phyloP scores from a whole-genome alignment of 2,113 vertebrate species.

The Neogobius melanostomus region DNA sequence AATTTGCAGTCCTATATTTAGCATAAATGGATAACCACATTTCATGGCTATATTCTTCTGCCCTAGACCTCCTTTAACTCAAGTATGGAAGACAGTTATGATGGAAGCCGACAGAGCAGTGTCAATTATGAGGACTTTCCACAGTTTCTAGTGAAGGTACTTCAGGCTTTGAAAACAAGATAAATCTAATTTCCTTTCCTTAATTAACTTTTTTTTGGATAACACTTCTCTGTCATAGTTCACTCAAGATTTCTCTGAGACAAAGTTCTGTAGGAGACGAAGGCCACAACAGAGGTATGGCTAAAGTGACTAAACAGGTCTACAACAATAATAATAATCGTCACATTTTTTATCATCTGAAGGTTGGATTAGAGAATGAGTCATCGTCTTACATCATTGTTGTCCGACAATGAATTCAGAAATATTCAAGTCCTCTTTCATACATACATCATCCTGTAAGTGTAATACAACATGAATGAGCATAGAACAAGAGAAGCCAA shows the following conservation, averaged over 20 bases:
- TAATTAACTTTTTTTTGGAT: background rate
- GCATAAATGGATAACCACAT: too few species aligned
- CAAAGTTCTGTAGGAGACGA: constrained; percentile 31
- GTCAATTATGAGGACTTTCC: background rate
- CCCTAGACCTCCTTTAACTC: constrained; percentile 66
- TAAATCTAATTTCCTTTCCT: too few species aligned
- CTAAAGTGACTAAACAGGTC: background rate
- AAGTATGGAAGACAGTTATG: constrained; percentile 57
- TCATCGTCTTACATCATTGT: background rate
- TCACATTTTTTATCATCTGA: background rate
- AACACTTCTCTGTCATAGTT: constrained; percentile 25
- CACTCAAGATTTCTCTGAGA: constrained; percentile 12
- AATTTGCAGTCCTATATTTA: too few species aligned
- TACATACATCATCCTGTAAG: constrained; percentile 82
- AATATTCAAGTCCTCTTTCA: constrained; percentile 62
- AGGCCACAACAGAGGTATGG: constrained; percentile 26
- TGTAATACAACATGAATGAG: constrained; percentile 10
- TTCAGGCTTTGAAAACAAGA: background rate
- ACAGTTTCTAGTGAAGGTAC: constrained; percentile 30
- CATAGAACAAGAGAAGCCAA: background rate
- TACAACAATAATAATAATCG: background rate
- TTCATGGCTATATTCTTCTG: too few species aligned
- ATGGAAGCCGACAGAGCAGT: constrained; percentile 21
- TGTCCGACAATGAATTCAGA: constrained; percentile 19
- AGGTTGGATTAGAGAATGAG: constrained; percentile 57